phyloP scores from a whole-genome alignment of 2,797 vertebrate genomes.

The Halcyon badia region DNA sequence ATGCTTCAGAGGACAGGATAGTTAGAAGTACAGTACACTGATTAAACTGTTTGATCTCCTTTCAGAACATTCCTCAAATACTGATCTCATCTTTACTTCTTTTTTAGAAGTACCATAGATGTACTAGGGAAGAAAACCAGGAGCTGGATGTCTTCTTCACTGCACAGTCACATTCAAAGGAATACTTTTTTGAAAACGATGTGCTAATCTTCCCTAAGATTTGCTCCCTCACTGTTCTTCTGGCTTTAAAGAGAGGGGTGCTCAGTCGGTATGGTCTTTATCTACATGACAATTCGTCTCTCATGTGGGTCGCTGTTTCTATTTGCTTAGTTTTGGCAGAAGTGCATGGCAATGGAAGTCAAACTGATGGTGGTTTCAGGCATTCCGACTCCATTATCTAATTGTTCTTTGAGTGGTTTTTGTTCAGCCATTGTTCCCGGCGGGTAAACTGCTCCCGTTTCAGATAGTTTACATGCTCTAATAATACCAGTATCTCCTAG shows the following conservation, averaged over 20 bases:
- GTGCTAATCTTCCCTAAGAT: background rate
- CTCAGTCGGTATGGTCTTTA: background rate
- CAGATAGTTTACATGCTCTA: background rate
- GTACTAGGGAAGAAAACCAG: background rate
- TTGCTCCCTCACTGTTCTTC: background rate
- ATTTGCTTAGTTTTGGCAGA: background rate
- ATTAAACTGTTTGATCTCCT: constrained; percentile 26
- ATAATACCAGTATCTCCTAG: background rate
- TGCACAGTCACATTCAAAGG: background rate
- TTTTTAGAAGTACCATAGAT: background rate
- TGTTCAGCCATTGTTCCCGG: background rate
- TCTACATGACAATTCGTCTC: background rate
- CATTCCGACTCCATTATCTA: background rate
- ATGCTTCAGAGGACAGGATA: background rate
- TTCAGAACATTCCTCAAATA: constrained; percentile 26
- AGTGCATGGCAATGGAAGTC: background rate
- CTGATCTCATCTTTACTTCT: constrained; percentile 10
- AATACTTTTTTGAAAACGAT: background rate
- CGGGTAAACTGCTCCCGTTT: background rate
- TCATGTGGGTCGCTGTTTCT: background rate
- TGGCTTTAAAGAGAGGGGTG: background rate
- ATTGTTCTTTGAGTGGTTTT: background rate
- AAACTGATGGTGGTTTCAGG: background rate
- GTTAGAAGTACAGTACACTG: background rate
- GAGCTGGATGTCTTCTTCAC: background rate